phyloP scores from a whole-genome alignment of 1,140 invertebrate genomes.

The Trichonephila clavata region DNA sequence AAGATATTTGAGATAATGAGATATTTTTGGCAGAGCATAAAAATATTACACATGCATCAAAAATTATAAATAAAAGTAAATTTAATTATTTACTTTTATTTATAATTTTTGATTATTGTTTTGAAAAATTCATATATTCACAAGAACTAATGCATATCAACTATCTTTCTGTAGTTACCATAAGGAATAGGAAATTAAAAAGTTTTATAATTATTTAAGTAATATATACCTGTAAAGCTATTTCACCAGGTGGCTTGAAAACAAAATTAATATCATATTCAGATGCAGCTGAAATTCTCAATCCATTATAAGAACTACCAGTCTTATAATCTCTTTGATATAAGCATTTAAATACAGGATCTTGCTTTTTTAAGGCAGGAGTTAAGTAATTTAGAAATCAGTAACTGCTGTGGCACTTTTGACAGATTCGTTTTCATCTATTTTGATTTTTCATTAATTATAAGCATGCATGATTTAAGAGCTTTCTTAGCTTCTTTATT shows the following conservation, averaged over 20 bases:
- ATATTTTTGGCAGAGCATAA: no score
- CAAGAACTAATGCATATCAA: no score
- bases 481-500: conserved; percentile 52
- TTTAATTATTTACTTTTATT: no score
- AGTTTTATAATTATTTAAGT: no score
- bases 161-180: no score
- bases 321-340: conserved; percentile 9
- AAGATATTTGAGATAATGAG: no score
- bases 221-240: not conserved
- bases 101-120: no score
- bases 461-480: not conserved
- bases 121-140: no score
- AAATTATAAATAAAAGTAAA: no score
- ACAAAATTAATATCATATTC: conserved; percentile 48
- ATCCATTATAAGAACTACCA: conserved; percentile 41
- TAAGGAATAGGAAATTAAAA: no score
- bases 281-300: conserved; percentile 29
- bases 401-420: not conserved
- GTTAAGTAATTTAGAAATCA: not conserved
- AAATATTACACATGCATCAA: no score
- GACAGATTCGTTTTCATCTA: not conserved
- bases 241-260: not conserved
- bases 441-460: not conserved
- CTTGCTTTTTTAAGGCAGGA: not conserved
- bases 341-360: not conserved